These are phyloP conservation scores for Otis tarda DNA, from an alignment of 2,113 vertebrate genomes.

Conservation along the genomic window DNA sequence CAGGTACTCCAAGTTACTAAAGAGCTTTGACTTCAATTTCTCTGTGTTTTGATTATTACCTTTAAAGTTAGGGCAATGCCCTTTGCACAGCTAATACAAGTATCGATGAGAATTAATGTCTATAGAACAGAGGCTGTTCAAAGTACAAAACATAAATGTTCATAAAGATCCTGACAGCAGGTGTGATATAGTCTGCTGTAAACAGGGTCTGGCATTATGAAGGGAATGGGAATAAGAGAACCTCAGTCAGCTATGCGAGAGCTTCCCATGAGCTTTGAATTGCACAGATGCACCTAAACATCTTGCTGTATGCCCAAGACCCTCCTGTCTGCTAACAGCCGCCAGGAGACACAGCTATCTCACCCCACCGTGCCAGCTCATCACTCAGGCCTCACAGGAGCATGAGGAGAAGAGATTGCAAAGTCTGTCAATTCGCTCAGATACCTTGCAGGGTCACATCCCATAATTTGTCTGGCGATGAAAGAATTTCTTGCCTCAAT, in stretches of 20 bases:
- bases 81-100: not conserved
- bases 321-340: not conserved
- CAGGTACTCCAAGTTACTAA: not conserved
- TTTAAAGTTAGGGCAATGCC: not conserved
- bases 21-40: not conserved
- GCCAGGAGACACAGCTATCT: not conserved
- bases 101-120: not conserved
- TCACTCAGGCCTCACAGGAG: not conserved
- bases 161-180: not conserved
- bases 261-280: fast-evolving
- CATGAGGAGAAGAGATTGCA: not conserved
- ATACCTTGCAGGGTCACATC: not conserved
- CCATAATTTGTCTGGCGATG: not conserved
- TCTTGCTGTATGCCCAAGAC: not conserved
- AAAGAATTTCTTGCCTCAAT: not conserved
- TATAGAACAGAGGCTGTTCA: not conserved
- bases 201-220: not conserved
- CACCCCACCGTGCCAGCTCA: fast-evolving
- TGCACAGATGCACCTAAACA: not conserved
- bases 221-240: not conserved
- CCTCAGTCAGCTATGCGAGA: not conserved
- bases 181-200: not conserved
- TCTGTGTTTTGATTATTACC: not conserved
- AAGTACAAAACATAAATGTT: not conserved
- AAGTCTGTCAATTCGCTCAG: not conserved